Conservation (phyloP, 2,113 vertebrate genomes). For the Ranitomeya imitator region DNA sequence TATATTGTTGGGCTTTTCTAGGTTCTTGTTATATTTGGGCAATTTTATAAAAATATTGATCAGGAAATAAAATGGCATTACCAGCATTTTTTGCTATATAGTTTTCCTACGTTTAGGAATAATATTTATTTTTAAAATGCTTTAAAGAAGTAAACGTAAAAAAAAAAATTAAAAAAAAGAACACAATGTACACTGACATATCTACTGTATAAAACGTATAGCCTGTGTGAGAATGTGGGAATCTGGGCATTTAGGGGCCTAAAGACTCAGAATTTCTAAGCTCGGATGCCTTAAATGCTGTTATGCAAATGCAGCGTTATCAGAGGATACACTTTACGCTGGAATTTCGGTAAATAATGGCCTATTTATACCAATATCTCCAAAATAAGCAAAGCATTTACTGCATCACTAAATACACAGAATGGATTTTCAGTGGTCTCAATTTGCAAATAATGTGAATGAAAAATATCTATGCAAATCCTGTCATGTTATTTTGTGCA, state of each 20-base stretch:
- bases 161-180: background rate
- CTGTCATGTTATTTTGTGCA: conserved; percentile 16
- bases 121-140: background rate
- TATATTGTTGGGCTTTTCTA: background rate
- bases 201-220: background rate
- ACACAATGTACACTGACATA: background rate
- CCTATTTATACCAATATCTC: conserved; percentile 7
- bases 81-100: background rate
- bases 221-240: background rate
- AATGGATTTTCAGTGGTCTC: conserved; percentile 16
- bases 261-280: background rate
- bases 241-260: background rate
- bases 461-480: conserved; percentile 24
- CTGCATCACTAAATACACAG: conserved; percentile 2
- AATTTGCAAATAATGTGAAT: background rate
- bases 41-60: background rate
- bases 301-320: background rate
- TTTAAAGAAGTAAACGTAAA: background rate
- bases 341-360: conserved; percentile 12
- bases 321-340: background rate
- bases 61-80: background rate
- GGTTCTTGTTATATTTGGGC: no score
- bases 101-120: background rate
- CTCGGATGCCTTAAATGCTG: background rate
- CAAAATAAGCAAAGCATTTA: conserved; percentile 30